These are phyloP conservation scores for Drosophila eugracilis DNA, from an alignment of 1,140 invertebrate species.

Conservation along the genomic window DNA sequence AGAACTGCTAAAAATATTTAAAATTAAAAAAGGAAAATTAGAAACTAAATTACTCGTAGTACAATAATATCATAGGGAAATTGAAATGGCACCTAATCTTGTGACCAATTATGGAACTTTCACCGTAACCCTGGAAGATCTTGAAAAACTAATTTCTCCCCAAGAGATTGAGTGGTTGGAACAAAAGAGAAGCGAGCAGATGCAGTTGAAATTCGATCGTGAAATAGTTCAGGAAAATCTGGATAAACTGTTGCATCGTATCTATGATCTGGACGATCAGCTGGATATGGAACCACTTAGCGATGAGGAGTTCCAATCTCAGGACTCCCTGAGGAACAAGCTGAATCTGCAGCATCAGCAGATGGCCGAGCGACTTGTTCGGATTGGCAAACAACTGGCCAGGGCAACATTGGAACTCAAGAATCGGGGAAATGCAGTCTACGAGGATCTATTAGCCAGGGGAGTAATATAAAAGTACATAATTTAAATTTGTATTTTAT, in stretches of 20 bases:
- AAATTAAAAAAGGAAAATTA: too few species aligned
- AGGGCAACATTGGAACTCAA: neutral
- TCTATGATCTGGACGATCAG: neutral
- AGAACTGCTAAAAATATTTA: neutral
- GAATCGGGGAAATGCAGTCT: neutral
- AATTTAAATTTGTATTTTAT: too few species aligned
- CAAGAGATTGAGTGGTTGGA: neutral
- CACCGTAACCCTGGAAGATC: neutral
- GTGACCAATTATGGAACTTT: neutral
- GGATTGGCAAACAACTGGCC: too few species aligned
- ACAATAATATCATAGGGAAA: too few species aligned
- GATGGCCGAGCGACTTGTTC: slow-evolving; percentile 1
- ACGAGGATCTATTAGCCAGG: neutral
- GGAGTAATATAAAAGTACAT: neutral
- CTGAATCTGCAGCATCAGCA: neutral
- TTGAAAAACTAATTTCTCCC: neutral
- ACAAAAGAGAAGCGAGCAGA: neutral
- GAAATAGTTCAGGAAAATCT: neutral
- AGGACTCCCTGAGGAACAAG: neutral
- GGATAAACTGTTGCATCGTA: neutral
- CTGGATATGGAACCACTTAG: neutral
- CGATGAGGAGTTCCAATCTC: neutral
- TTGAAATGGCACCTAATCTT: neutral
- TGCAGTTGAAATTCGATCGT: neutral
- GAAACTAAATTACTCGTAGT: neutral